phyloP scores from a whole-genome alignment of 2,797 vertebrate species.

The Hoplostethus atlanticus region DNA sequence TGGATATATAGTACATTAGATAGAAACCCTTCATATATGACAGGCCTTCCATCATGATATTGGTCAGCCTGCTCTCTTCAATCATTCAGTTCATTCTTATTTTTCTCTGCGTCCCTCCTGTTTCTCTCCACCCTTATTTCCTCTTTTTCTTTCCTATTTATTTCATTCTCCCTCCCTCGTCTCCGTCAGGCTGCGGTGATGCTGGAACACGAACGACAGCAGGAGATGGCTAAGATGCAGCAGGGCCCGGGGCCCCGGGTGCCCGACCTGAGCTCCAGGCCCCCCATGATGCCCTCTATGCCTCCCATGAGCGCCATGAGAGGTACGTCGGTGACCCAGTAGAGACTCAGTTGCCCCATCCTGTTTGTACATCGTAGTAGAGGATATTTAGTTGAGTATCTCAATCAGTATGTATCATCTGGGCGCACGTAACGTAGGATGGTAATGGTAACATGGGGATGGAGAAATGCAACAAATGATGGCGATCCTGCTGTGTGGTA shows the following conservation, averaged over 20 bases:
- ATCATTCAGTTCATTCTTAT: background rate
- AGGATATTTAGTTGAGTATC: no score
- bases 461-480: background rate
- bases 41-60: background rate
- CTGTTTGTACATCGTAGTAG: no score
- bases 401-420: background rate
- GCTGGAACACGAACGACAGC: conserved; percentile 90
- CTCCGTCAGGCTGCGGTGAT: conserved; percentile 85
- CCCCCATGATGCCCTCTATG: conserved; percentile 61
- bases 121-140: no score
- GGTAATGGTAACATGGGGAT: background rate
- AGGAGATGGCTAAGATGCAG: conserved; percentile 88
- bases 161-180: background rate
- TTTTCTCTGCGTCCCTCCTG: no score
- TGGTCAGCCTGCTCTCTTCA: background rate
- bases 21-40: background rate
- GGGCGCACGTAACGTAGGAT: background rate
- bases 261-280: conserved; percentile 53
- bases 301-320: conserved; percentile 65
- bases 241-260: conserved; percentile 68
- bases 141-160: background rate
- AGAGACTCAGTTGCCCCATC: background rate
- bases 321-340: conserved; percentile 56
- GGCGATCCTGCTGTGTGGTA: no score
- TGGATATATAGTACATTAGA: no score